Evolutionary conservation across 2,888 invertebrate genomes (phyloP).

Genomic region (Notocelia uddmanniana): DNA sequence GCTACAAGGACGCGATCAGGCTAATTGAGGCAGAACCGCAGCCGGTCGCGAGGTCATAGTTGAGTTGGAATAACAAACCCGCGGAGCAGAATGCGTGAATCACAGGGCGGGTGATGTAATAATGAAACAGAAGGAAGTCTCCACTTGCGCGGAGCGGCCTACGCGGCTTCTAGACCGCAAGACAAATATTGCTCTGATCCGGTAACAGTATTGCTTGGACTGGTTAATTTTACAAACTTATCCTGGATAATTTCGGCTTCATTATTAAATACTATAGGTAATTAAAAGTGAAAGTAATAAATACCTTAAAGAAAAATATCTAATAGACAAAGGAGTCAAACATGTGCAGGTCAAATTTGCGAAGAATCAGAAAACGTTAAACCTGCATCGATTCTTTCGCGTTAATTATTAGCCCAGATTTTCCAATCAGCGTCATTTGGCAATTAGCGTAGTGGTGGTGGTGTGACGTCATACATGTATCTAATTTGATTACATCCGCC

Average conservation of each 20-base stretch:
- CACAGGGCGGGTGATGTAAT: conserved; percentile 75
- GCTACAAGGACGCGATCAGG: conserved; percentile 61
- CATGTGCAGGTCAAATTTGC: not conserved
- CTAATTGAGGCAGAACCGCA: conserved; percentile 49
- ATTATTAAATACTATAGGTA: conserved; percentile 1
- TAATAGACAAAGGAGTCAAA: not conserved
- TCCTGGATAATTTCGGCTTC: conserved; percentile 3
- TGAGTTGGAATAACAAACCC: conserved; percentile 62
- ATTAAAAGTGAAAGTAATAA: too few species aligned
- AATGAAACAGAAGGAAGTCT: conserved; percentile 78
- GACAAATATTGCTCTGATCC: conserved; percentile 67
- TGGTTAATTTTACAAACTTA: conserved; percentile 55
- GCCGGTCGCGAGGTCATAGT: conserved; percentile 65
- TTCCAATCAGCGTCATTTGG: conserved; percentile 54
- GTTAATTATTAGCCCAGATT: conserved; percentile 41
- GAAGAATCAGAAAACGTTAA: not conserved
- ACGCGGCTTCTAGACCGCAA: conserved; percentile 69
- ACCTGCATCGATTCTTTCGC: conserved; percentile 3
- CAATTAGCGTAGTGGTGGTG: conserved; percentile 74
- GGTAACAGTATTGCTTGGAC: conserved; percentile 60
- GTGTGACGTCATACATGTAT: conserved; percentile 75
- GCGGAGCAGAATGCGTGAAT: conserved; percentile 70
- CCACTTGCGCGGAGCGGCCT: conserved; percentile 74
- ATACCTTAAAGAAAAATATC: too few species aligned
- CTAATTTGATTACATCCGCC: conserved; percentile 77